Percentiles rank a stretch among this genome's conserved stretches.
phyloP scores from a whole-genome alignment of 1,140 invertebrate genomes.

The Cydia strobilella region DNA sequence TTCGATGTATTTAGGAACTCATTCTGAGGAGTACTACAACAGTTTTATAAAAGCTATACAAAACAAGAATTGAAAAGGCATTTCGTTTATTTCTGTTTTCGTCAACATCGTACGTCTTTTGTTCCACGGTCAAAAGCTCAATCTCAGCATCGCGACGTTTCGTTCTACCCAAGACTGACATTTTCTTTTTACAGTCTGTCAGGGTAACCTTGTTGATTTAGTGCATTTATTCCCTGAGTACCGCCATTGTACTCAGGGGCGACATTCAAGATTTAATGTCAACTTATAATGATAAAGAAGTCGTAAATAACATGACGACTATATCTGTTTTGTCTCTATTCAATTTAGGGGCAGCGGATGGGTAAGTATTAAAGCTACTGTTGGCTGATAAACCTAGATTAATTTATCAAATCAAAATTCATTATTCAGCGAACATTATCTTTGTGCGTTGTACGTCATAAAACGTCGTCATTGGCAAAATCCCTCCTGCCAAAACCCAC shows the following conservation, averaged over 20 bases:
- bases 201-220: neutral
- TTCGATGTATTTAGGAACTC: no score
- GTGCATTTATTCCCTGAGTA: neutral
- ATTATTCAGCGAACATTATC: no score
- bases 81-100: neutral
- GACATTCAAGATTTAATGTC: neutral
- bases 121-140: conserved; percentile 21
- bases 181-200: neutral
- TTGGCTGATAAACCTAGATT: no score
- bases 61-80: neutral
- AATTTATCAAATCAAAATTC: no score
- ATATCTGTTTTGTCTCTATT: neutral
- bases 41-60: neutral
- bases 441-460: no score
- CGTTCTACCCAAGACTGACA: neutral
- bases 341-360: no score
- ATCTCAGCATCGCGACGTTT: conserved; percentile 7
- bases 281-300: neutral
- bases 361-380: no score
- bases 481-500: no score
- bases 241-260: neutral
- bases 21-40: neutral
- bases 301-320: neutral
- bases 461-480: no score
- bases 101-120: conserved; percentile 28